A percentile compares a stretch with the other conserved stretches of the same genome.
These are phyloP conservation scores for Poecile montanus DNA, from an alignment of 2,797 vertebrate species.

Conservation along the genomic window DNA sequence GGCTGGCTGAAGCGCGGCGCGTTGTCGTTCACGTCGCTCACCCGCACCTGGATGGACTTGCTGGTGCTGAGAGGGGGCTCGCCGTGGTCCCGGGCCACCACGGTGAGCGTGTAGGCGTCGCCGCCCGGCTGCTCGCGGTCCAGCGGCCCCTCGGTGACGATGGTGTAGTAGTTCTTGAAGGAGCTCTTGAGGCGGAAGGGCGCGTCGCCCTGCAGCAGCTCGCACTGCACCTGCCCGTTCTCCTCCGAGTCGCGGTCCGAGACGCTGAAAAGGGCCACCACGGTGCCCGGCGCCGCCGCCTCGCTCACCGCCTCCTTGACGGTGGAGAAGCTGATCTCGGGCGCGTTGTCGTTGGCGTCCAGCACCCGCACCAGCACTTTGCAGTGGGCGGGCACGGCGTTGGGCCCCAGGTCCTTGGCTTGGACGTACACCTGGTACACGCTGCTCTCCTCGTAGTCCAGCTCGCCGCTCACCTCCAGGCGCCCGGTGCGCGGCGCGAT, in stretches of 20 bases:
- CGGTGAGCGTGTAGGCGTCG: conserved; percentile 91
- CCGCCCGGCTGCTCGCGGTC: conserved; percentile 86
- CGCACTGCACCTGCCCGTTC: conserved; percentile 93
- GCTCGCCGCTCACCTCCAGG: conserved; percentile 90
- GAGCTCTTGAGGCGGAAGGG: conserved; percentile 94
- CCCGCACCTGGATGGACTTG: conserved; percentile 92
- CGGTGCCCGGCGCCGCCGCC: conserved; percentile 90
- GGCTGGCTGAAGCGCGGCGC: conserved; percentile 91
- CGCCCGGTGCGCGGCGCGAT: conserved; percentile 90
- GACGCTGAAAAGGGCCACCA: conserved; percentile 94
- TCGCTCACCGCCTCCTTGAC: conserved; percentile 95
- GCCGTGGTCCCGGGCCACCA: conserved; percentile 90
- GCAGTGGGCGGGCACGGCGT: conserved; percentile 95
- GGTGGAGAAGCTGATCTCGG: conserved; percentile 96
- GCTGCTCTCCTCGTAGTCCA: conserved; percentile 94
- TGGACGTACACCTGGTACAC: conserved; percentile 96
- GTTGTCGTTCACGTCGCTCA: conserved; percentile 96
- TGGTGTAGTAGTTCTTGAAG: conserved; percentile 94
- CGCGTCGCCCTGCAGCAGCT: conserved; percentile 91
- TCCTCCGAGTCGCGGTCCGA: conserved; percentile 92
- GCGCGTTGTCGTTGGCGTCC: conserved; percentile 93
- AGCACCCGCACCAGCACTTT: conserved; percentile 92
- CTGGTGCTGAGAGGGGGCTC: conserved; percentile 87
- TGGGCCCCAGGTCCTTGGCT: conserved; percentile 95
- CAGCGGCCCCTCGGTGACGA: conserved; percentile 90